Conservation (phyloP, 92 coral and sea anemone genomes). For the Heliopora coerulea region DNA sequence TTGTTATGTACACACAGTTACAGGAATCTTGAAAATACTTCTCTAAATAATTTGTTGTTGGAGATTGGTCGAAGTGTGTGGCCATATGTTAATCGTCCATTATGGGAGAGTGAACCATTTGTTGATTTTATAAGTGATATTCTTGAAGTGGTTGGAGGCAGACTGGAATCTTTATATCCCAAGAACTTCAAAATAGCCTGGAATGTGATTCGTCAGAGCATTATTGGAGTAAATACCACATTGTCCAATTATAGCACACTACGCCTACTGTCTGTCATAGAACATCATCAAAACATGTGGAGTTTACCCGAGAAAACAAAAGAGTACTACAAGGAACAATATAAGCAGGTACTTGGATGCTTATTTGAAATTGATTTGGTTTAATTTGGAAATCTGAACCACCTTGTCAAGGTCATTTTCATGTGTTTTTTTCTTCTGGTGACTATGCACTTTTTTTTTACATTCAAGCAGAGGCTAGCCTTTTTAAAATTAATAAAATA, state of each 20-base stretch:
- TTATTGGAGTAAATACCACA: background rate
- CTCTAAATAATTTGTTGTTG: constrained; percentile 1
- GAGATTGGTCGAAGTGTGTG: constrained; percentile 37
- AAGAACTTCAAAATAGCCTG: constrained; percentile 9
- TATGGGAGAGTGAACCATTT: constrained; percentile 12
- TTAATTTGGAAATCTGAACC: too few relatives aligned
- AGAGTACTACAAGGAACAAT: constrained; percentile 19
- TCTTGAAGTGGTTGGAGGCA: constrained; percentile 9
- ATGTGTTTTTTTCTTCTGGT: too few relatives aligned
- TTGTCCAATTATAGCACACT: constrained; percentile 1
- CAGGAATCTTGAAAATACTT: background rate
- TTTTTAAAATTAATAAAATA: too few relatives aligned
- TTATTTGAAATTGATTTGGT: too few relatives aligned
- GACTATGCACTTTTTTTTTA: too few relatives aligned
- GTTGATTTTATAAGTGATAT: constrained; percentile 25
- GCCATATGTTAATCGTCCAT: constrained; percentile 13
- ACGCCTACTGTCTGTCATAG: constrained; percentile 15
- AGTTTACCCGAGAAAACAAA: background rate
- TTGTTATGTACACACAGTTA: background rate
- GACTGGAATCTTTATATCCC: constrained; percentile 6
- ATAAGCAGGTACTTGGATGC: constrained; percentile 40
- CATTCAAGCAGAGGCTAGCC: too few relatives aligned
- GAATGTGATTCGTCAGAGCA: background rate
- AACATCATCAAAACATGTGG: constrained; percentile 15
- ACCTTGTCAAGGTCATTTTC: too few relatives aligned